Evolutionary conservation across 2,797 vertebrate genomes (phyloP).

Genomic region (Leuciscus waleckii): DNA sequence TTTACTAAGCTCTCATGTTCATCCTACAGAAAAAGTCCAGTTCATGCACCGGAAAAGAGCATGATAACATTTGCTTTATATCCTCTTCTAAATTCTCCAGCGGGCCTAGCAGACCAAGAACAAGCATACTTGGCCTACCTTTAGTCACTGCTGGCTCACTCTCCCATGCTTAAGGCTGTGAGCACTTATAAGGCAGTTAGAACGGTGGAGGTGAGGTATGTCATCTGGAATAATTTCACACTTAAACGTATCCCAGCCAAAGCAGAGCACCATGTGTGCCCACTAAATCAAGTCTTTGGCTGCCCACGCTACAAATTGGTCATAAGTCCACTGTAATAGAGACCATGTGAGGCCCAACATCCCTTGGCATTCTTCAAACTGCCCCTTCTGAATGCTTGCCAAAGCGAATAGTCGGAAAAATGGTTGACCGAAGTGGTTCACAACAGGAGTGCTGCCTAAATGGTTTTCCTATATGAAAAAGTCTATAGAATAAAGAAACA

Average conservation of each 20-base stretch:
- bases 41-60: slow-evolving; percentile 41
- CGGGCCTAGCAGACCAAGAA: slow-evolving; percentile 30
- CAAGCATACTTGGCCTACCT: slow-evolving; percentile 17
- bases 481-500: slow-evolving; percentile 32
- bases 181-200: slow-evolving; percentile 59
- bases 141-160: slow-evolving; percentile 35
- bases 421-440: slow-evolving; percentile 32
- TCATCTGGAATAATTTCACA: slow-evolving; percentile 70
- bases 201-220: slow-evolving; percentile 59
- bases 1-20: slow-evolving; percentile 45
- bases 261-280: slow-evolving; percentile 57
- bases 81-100: slow-evolving; percentile 48
- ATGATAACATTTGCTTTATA: slow-evolving; percentile 46
- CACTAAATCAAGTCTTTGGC: slow-evolving; percentile 59
- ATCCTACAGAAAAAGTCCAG: slow-evolving; percentile 40
- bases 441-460: slow-evolving; percentile 30
- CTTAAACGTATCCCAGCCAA: slow-evolving; percentile 59
- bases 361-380: slow-evolving; percentile 47
- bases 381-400: slow-evolving; percentile 36
- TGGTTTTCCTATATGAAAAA: slow-evolving; percentile 18
- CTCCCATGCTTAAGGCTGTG: slow-evolving; percentile 55
- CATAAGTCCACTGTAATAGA: slow-evolving; percentile 64
- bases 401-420: slow-evolving; percentile 7
- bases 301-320: slow-evolving; percentile 65
- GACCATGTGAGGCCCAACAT: slow-evolving; percentile 60